Evolutionary conservation across 1,140 invertebrate species (phyloP).

Genomic region (Bathynomus jamesi): DNA sequence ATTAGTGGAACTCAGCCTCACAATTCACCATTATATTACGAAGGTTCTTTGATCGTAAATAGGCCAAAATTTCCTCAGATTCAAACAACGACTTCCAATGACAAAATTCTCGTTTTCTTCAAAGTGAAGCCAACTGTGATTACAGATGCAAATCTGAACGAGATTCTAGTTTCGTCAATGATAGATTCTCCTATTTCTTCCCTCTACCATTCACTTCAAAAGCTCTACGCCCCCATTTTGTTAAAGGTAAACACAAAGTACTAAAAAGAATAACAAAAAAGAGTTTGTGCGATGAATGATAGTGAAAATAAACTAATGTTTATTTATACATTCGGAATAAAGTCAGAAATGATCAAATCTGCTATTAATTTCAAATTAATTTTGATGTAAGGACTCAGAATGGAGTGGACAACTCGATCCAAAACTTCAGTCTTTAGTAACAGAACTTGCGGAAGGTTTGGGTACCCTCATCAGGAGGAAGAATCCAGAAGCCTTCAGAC

Average conservation of each 20-base stretch:
- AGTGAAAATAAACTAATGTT: no score
- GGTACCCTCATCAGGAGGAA: constrained; percentile 44
- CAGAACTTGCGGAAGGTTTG: constrained; percentile 48
- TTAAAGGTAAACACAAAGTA: constrained; percentile 46
- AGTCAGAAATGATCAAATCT: no score
- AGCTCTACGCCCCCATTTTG: constrained; percentile 47
- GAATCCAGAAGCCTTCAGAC: constrained; percentile 31
- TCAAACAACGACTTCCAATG: constrained; percentile 21
- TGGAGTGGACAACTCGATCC: constrained; percentile 48
- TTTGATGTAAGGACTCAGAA: constrained; percentile 47
- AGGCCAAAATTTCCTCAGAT: no score
- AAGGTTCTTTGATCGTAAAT: no score
- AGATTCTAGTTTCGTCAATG: constrained; percentile 51
- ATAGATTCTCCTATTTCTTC: constrained; percentile 50
- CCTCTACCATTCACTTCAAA: constrained; percentile 51
- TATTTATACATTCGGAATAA: no score
- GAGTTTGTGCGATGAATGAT: no score
- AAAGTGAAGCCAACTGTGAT: constrained; percentile 50
- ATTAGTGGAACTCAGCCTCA: no score
- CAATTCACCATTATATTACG: no score
- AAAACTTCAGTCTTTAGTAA: constrained; percentile 49
- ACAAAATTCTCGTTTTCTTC: constrained; percentile 49
- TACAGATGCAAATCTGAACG: constrained; percentile 50
- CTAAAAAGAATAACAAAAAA: no score
- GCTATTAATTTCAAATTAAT: no score